Conservation (phyloP, 2,888 invertebrate species). For the Drosophila hawaiiensis region DNA sequence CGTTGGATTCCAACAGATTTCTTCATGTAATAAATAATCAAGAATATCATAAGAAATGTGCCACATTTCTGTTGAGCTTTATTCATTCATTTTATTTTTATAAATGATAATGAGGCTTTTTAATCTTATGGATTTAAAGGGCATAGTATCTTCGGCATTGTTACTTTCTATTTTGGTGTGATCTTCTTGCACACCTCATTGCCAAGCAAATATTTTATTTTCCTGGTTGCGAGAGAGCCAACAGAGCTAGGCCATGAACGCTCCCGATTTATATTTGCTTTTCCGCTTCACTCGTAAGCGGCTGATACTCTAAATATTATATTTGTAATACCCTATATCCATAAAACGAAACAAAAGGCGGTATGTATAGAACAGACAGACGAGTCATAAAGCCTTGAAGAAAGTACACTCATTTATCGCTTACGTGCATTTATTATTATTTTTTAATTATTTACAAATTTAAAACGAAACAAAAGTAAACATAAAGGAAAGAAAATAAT, state of each 20-base stretch:
- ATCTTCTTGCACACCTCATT: conserved; percentile 16
- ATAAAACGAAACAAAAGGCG: conserved; percentile 20
- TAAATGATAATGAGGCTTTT: background rate
- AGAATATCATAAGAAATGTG: background rate
- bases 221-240: conserved; percentile 49
- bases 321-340: conserved; percentile 25
- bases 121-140: background rate
- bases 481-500: background rate
- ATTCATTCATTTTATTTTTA: background rate
- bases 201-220: conserved; percentile 35
- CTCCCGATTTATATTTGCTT: conserved; percentile 40
- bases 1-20: background rate
- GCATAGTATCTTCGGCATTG: conserved; percentile 5
- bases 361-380: background rate
- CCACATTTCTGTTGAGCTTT: background rate
- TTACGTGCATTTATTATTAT: background rate
- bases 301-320: conserved; percentile 32
- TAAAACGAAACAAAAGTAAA: background rate
- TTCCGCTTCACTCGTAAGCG: conserved; percentile 45
- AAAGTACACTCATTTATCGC: background rate
- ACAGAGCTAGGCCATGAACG: conserved; percentile 30
- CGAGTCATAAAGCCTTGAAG: background rate
- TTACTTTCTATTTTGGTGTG: background rate
- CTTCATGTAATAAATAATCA: background rate
- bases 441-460: background rate